Evolutionary conservation across 2,888 invertebrate genomes (phyloP).

Genomic region (Strigamia crassipes): DNA sequence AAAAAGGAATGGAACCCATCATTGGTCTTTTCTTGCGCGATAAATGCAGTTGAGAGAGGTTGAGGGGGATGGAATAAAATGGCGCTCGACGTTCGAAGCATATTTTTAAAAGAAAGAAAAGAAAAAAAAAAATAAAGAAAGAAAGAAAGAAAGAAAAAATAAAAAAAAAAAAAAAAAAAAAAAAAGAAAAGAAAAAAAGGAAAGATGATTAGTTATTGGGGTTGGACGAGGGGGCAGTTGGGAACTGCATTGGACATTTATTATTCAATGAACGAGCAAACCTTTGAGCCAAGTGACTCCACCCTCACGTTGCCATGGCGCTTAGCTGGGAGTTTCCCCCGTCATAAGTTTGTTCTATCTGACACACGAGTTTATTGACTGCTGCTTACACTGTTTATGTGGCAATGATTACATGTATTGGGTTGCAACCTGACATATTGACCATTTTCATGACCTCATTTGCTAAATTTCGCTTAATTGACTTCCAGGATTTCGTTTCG

Average conservation of each 20-base stretch:
- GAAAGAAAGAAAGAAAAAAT: too few relatives aligned
- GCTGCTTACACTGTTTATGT: background rate
- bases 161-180: too few relatives aligned
- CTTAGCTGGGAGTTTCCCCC: background rate
- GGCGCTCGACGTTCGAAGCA: too few relatives aligned
- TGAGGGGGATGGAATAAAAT: too few relatives aligned
- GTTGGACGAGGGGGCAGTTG: background rate
- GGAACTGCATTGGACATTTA: background rate
- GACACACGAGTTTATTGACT: conserved; percentile 4
- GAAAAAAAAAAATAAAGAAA: too few relatives aligned
- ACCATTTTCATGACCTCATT: background rate
- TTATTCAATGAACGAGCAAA: background rate
- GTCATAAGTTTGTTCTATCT: background rate
- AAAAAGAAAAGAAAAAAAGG: too few relatives aligned
- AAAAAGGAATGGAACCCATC: conserved; percentile 1
- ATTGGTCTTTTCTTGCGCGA: background rate
- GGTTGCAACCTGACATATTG: background rate
- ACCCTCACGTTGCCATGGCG: background rate
- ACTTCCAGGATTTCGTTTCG: background rate
- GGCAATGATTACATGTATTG: background rate
- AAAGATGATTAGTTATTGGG: background rate
- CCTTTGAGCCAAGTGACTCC: background rate
- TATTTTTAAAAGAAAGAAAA: too few relatives aligned
- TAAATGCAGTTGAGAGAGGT: background rate
- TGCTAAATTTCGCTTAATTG: background rate